Conservation (phyloP, 2,113 vertebrate species). For the Hassar affinis region DNA sequence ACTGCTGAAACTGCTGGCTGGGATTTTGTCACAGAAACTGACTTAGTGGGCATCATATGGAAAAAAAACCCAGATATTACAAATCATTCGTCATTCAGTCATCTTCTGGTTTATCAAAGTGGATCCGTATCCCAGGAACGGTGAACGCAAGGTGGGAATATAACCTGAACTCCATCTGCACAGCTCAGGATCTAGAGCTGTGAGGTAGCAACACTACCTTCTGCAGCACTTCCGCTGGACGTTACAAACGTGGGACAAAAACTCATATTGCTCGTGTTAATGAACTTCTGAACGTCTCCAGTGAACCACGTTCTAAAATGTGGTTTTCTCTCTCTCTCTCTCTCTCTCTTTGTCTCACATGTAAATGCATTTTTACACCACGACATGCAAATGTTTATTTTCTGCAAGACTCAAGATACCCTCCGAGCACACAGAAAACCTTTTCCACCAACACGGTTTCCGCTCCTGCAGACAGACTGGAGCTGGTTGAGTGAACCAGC, state of each 20-base stretch:
- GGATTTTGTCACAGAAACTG: background rate
- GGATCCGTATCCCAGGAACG: background rate
- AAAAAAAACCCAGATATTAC: background rate
- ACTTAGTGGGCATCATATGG: background rate
- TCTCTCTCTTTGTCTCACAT: background rate
- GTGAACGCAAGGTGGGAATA: background rate
- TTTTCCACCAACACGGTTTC: conserved; percentile 10
- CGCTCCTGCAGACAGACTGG: background rate
- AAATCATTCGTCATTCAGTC: background rate
- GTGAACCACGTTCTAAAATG: background rate
- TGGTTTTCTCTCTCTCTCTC: background rate
- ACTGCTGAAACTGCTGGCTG: background rate
- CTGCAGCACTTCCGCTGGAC: background rate
- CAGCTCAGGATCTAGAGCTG: background rate
- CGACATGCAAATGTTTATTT: background rate
- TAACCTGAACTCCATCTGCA: background rate
- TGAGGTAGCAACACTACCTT: background rate
- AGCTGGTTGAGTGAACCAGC: background rate
- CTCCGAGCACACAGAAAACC: background rate
- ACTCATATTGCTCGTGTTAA: background rate
- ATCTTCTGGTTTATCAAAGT: background rate
- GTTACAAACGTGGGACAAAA: background rate
- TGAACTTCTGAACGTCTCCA: background rate
- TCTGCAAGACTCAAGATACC: background rate
- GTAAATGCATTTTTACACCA: background rate